Conservation (phyloP, 2,888 invertebrate genomes). For the Norana najaformis region DNA sequence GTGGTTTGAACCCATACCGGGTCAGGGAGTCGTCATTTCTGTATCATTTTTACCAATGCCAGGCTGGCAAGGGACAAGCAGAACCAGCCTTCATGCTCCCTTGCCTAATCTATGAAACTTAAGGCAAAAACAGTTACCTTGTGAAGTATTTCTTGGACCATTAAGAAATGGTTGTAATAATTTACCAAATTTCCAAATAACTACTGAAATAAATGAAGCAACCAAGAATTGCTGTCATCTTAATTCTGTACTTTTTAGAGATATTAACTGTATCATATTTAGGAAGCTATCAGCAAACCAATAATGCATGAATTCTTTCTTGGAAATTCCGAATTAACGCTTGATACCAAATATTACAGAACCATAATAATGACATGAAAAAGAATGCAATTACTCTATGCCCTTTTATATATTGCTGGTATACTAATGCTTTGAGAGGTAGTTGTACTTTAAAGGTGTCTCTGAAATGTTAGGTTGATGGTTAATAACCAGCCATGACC, state of each 20-base stretch:
- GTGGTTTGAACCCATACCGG: background rate
- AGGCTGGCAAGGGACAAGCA: background rate
- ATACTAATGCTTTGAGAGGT: too few species aligned
- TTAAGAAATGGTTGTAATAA: background rate
- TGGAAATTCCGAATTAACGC: background rate
- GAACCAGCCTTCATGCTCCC: background rate
- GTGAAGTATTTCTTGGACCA: background rate
- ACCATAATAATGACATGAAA: background rate
- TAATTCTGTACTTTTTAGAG: too few species aligned
- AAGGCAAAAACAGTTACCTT: background rate
- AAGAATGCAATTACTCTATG: background rate
- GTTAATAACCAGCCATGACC: background rate
- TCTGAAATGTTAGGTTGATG: too few species aligned
- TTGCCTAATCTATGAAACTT: background rate
- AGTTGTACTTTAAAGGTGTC: too few species aligned
- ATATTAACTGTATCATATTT: conserved; percentile 9
- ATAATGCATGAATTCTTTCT: background rate
- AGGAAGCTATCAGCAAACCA: background rate
- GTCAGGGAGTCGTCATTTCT: background rate
- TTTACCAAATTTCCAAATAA: background rate
- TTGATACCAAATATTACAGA: background rate
- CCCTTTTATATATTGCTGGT: background rate
- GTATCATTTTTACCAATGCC: background rate
- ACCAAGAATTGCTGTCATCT: background rate
- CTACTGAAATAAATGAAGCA: background rate